Evolutionary conservation across 2,888 invertebrate genomes (phyloP), one percentile per base, ranked within the genome.

Genomic region (Spilarctia lutea): DNA sequence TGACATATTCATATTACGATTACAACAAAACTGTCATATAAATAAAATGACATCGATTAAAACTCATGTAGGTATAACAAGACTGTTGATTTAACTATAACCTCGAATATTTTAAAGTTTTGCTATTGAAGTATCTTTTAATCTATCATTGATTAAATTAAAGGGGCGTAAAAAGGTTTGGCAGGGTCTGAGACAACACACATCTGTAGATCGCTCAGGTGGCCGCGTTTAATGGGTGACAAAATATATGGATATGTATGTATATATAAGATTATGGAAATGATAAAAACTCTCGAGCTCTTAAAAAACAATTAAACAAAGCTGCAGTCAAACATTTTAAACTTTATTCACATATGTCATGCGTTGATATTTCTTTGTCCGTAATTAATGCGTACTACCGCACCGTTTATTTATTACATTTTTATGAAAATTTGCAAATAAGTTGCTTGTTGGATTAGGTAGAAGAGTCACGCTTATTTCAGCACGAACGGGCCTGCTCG

Each of bases 121-220:
- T 11, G 2, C n/a, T 18, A 45, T 65, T 16, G 18, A 35, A 30
- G 10, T 70, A 42, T 20, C n/a, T 33, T 35, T 2, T 6, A 56
- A 52, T n/a, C 71, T 35, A 35, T 16, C 13, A n/a, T 45, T n/a
- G 65, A 74, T 24, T 74, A 56, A 77, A 68, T 65, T 30, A 75
- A 35, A 73, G 75, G 65, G 74, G 72, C 79, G 79, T 79, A 67
- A 81, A 81, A 83, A 78, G 75, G 83, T 81, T 66, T 42, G 30
- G 66, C 63, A 56, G 67, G 76, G 74, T 78, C 72, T 73, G 69
- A 76, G 73, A 66, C 45, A 65, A 35, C 48, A 75, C 82, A 76
- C 74, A 70, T 81, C 76, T 72, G 52, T 82, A 68, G 27, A 35
- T 67, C 39, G 35, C 20, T 76, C 82, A 75, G 79, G 79, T 83